Base-by-base conservation (phyloP, 2,888 invertebrate genomes). In the Camptogramma bilineatum region DNA sequence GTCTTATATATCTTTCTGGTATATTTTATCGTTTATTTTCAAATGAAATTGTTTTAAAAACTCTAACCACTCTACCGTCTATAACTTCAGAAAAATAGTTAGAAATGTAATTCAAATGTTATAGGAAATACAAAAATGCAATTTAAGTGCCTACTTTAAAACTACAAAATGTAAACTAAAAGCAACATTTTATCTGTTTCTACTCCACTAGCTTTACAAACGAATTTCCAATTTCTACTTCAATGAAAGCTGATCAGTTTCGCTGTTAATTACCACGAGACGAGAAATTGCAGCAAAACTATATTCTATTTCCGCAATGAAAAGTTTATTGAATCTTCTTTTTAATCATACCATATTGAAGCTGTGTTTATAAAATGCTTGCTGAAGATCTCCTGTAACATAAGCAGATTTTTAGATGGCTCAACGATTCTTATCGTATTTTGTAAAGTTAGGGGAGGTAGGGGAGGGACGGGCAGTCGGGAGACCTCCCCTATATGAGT, bases 221-320 rank as follows among this genome's bases (percentile, higher is more conserved):
- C 46, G 18, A 46, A 47, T 39, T 34, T 34, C 9, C 34, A 34
- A 19, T 55, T 55, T 56, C 34, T 48, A 55, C 9, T 34, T 19
- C 31, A 48, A 34, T 48, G 48, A 48, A 39, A 34, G 16, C 56
- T 56, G 48, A 48, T 56, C 34, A 56, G 39, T 34, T 34, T 56
- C 4, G 8, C 17, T 46, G 9, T 46, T 55, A 55, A 55, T 55
- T 47, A 56, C 44, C 44, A 24, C 8, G 34, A 48, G 16, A 31
- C 44, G 24, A 54, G 54, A 42, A 53, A 53, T 28, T 16, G 10
- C 34, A 39, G 34, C 34, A 39, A 39, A 31, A 31, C 31, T 31
- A 3, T 13, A 2, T 4, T 39, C 10, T 13, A 13, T 39, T 39
- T 13, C 3, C 34, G 34, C 13, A 39, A 39, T 39, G 34, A 10